Evolutionary conservation across 2,888 invertebrate genomes (phyloP).

Genomic region (Ceramica pisi): DNA sequence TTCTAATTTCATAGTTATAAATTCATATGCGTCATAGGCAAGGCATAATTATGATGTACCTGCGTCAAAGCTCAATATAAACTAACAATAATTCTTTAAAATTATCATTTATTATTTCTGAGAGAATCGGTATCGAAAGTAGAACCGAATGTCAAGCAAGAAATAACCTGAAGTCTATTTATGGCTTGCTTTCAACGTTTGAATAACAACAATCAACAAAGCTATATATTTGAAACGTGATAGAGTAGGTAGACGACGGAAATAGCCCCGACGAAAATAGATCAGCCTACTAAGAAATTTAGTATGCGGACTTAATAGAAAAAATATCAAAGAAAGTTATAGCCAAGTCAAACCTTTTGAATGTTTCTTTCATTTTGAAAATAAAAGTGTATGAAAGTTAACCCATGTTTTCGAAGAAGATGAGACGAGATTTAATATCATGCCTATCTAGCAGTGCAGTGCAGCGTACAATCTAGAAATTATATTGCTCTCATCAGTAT

Average conservation of each 20-base stretch:
- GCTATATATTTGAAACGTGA: slow-evolving; percentile 59
- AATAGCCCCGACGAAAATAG: slow-evolving; percentile 64
- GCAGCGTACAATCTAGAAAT: neutral
- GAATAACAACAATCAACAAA: slow-evolving; percentile 59
- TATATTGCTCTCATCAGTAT: slow-evolving; percentile 30
- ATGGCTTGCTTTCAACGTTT: slow-evolving; percentile 54
- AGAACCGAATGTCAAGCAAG: slow-evolving; percentile 39
- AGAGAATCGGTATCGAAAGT: slow-evolving; percentile 27
- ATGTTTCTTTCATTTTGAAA: neutral
- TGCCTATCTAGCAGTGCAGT: slow-evolving; percentile 1
- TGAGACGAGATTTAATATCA: neutral
- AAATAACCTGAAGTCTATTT: slow-evolving; percentile 48
- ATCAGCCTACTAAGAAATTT: slow-evolving; percentile 46
- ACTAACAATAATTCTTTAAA: slow-evolving; percentile 9
- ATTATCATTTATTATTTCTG: slow-evolving; percentile 21
- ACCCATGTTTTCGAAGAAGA: neutral
- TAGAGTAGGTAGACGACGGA: slow-evolving; percentile 55
- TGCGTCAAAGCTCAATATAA: slow-evolving; percentile 34
- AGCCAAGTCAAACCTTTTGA: slow-evolving; percentile 6
- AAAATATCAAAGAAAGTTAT: slow-evolving; percentile 41
- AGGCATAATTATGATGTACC: slow-evolving; percentile 37
- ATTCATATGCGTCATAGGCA: slow-evolving; percentile 56
- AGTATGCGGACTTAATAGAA: slow-evolving; percentile 42
- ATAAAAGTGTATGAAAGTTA: neutral
- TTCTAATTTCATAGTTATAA: slow-evolving; percentile 62